A percentile compares a stretch with the other conserved stretches of the same genome.
Evolutionary conservation across 2,113 vertebrate genomes (phyloP).

Genomic region (Australoheros scitulus): DNA sequence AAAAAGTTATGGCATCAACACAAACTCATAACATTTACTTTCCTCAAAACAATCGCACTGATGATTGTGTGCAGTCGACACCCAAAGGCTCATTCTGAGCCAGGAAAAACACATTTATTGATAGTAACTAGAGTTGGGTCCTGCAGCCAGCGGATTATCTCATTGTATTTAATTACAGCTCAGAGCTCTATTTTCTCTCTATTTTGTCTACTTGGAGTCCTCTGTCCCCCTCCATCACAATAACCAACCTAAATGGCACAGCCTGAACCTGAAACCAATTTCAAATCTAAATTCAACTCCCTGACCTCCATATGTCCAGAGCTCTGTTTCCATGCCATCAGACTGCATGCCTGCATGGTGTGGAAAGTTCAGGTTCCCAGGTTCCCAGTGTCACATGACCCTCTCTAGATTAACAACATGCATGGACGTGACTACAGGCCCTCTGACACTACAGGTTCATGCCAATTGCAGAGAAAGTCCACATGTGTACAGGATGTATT

Average conservation of each 20-base stretch:
- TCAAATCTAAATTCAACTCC: constrained; percentile 60
- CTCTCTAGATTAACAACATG: constrained; percentile 68
- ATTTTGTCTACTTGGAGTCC: constrained; percentile 6
- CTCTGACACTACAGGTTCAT: constrained; percentile 25
- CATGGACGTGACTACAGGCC: constrained; percentile 61
- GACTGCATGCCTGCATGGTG: constrained; percentile 57
- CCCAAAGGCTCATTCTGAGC: not conserved
- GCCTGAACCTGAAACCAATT: constrained; percentile 42
- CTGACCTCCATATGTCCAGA: constrained; percentile 52
- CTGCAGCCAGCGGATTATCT: constrained; percentile 54
- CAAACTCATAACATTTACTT: not conserved
- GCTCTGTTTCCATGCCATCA: constrained; percentile 52
- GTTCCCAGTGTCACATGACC: constrained; percentile 64
- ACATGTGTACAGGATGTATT: not conserved
- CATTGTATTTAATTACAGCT: constrained; percentile 68
- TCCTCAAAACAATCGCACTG: not conserved
- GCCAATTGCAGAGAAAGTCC: constrained; percentile 21
- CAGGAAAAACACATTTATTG: constrained; percentile 27
- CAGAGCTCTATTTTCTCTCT: constrained; percentile 21
- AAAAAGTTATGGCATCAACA: not conserved
- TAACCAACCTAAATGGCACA: constrained; percentile 11
- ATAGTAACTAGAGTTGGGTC: constrained; percentile 49
- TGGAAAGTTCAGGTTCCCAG: constrained; percentile 69
- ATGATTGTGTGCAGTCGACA: not conserved
- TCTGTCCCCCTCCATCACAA: not conserved